phyloP scores from a whole-genome alignment of 2,888 invertebrate species.

The Patella pellucida region DNA sequence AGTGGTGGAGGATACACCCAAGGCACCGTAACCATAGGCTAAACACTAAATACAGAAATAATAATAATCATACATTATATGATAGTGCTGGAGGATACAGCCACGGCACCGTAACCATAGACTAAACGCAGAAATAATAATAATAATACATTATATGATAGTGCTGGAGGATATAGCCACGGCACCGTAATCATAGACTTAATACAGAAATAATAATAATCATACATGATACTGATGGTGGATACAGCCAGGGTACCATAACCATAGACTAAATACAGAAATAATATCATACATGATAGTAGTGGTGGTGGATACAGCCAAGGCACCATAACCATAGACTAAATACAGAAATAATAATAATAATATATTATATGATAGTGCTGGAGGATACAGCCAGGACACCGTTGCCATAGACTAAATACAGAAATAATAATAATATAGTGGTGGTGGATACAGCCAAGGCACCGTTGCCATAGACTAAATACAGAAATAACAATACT shows the following conservation, averaged over 20 bases:
- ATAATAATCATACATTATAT: constrained; percentile 54
- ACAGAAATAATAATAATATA: no score
- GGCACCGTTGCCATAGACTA: constrained; percentile 65
- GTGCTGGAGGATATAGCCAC: no score
- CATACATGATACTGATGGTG: constrained; percentile 68
- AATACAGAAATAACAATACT: constrained; percentile 9
- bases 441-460: constrained; percentile 68
- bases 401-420: no score
- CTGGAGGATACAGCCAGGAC: no score
- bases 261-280: constrained; percentile 50
- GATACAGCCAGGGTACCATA: constrained; percentile 68
- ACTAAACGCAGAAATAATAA: no score
- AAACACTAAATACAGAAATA: constrained; percentile 36
- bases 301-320: constrained; percentile 69
- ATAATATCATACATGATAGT: constrained; percentile 52
- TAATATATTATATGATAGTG: no score
- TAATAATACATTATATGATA: no score
- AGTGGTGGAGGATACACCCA: constrained; percentile 69
- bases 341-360: no score
- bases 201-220: no score
- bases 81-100: constrained; percentile 69
- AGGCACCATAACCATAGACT: constrained; percentile 22
- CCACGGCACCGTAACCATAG: constrained; percentile 37
- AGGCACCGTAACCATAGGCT: constrained; percentile 64
- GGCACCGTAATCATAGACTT: no score